phyloP scores from a whole-genome alignment of 2,888 invertebrate genomes.

The Saturnia japonica region DNA sequence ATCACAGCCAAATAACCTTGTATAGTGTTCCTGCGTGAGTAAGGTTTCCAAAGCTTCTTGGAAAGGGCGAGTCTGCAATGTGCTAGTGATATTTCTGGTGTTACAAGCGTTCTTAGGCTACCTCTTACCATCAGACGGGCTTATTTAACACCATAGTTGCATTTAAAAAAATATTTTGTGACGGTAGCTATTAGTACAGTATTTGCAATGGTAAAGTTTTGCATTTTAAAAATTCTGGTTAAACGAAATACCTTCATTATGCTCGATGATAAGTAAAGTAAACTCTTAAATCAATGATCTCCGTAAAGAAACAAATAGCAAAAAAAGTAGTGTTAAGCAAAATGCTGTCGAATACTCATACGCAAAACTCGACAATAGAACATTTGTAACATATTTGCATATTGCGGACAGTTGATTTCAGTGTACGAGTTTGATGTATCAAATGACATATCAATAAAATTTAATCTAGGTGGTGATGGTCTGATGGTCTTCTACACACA shows the following conservation, averaged over 20 bases:
- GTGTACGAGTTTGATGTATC: not conserved
- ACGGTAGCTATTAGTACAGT: no score
- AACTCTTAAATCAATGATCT: not conserved
- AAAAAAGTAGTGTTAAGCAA: not conserved
- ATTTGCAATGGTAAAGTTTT: no score
- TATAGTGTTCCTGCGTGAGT: no score
- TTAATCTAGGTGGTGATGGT: constrained; percentile 58
- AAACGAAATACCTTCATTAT: not conserved
- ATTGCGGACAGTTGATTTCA: not conserved
- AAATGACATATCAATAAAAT: constrained; percentile 35
- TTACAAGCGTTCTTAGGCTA: no score
- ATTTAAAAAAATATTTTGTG: no score
- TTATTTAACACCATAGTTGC: no score
- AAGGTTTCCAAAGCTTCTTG: no score
- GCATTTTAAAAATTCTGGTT: no score
- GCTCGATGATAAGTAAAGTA: not conserved
- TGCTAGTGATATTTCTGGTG: no score
- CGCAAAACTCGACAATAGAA: not conserved
- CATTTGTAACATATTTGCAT: not conserved
- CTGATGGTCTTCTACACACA: constrained; percentile 28
- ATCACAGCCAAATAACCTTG: no score
- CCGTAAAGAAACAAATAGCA: not conserved
- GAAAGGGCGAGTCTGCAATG: no score
- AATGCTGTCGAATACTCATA: not conserved
- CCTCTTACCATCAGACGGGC: no score